Conservation (phyloP, 92 coral and sea anemone genomes). For the Phymanthus crucifer region DNA sequence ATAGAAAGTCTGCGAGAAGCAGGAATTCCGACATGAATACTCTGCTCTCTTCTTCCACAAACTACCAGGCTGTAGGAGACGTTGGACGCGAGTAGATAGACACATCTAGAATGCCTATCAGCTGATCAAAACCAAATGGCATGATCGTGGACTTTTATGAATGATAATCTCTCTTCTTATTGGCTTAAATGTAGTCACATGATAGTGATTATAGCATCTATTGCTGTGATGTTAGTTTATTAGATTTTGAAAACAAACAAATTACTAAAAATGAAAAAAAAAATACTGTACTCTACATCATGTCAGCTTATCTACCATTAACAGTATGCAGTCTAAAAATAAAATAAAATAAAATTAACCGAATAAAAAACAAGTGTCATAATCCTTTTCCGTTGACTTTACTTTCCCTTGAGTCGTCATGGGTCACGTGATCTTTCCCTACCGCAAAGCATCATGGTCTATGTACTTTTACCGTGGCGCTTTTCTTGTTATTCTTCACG, state of each 20-base stretch:
- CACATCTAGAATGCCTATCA: not conserved
- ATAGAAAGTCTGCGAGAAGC: conserved; percentile 34
- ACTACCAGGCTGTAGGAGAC: conserved; percentile 38
- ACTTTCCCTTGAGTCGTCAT: not conserved
- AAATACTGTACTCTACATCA: too few relatives aligned
- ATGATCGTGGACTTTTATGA: too few relatives aligned
- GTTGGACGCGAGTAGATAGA: not conserved
- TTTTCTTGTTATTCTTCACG: not conserved
- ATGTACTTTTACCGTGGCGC: not conserved
- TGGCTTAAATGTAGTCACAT: too few relatives aligned
- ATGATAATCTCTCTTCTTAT: too few relatives aligned
- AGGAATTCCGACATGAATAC: conserved; percentile 18
- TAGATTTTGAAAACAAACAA: not conserved
- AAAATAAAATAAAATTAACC: too few relatives aligned
- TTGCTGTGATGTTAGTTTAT: too few relatives aligned
- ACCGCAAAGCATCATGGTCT: conserved; percentile 9
- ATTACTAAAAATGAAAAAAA: not conserved
- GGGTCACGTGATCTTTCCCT: not conserved
- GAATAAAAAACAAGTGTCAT: too few relatives aligned
- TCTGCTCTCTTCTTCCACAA: conserved; percentile 19
- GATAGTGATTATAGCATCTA: too few relatives aligned
- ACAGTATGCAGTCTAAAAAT: too few relatives aligned
- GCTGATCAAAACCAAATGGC: too few relatives aligned
- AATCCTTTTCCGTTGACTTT: not conserved
- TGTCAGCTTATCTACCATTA: too few relatives aligned